phyloP scores from a whole-genome alignment of 1,140 invertebrate species.

The Drosophila repleta region DNA sequence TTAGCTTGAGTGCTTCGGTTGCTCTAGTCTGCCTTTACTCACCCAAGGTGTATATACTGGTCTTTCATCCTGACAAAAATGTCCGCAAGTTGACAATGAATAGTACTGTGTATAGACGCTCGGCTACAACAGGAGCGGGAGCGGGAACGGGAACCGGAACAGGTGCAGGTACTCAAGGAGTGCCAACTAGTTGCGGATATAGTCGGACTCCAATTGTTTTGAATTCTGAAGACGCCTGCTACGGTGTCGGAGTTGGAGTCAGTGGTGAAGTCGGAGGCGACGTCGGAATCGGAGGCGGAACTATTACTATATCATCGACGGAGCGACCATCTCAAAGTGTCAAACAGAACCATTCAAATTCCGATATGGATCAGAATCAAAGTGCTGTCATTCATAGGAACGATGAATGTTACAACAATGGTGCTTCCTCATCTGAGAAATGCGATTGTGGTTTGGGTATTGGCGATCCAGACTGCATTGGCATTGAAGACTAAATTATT shows the following conservation, averaged over 20 bases:
- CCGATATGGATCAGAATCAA: constrained; percentile 22
- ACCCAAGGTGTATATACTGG: constrained; percentile 91
- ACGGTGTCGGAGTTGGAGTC: background rate
- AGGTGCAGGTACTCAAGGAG: constrained; percentile 35
- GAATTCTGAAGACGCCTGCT: background rate
- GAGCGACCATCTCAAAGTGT: constrained; percentile 28
- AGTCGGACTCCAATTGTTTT: constrained; percentile 48
- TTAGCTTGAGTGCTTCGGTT: constrained; percentile 91
- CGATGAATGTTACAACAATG: constrained; percentile 27
- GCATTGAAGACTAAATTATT: constrained; percentile 9
- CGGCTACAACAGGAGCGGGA: constrained; percentile 53
- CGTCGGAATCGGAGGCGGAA: background rate
- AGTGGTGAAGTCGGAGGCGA: background rate
- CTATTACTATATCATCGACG: constrained; percentile 24
- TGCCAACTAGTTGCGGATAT: constrained; percentile 51
- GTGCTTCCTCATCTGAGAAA: constrained; percentile 17
- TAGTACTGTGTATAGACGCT: constrained; percentile 84
- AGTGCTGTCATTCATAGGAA: constrained; percentile 34
- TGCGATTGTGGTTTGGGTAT: constrained; percentile 16
- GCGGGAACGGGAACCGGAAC: too few species aligned
- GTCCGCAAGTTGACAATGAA: constrained; percentile 86
- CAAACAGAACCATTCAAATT: constrained; percentile 35
- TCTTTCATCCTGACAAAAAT: constrained; percentile 92
- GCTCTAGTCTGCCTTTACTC: constrained; percentile 91
- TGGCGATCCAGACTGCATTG: constrained; percentile 15